Evolutionary conservation across 2,113 vertebrate genomes (phyloP).

Genomic region (Malaclemys terrapin): DNA sequence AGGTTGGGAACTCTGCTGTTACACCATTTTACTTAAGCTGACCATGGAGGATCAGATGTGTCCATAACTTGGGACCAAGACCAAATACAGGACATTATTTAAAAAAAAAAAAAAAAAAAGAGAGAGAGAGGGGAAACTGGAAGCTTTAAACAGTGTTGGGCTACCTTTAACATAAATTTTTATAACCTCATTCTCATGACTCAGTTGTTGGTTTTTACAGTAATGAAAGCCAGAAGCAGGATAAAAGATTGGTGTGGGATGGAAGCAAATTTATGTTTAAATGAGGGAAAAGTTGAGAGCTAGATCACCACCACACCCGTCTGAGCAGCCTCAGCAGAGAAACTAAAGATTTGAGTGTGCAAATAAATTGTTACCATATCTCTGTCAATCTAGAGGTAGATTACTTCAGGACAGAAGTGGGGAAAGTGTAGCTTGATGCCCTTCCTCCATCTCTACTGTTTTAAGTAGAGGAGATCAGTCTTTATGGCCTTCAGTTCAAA

Average conservation of each 20-base stretch:
- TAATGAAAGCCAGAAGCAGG: background rate
- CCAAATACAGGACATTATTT: background rate
- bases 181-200: background rate
- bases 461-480: background rate
- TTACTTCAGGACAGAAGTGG: background rate
- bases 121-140: background rate
- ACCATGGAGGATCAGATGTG: background rate
- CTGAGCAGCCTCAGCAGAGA: background rate
- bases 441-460: background rate
- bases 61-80: background rate
- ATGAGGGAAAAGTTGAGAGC: background rate
- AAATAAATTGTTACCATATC: background rate
- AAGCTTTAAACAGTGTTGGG: background rate
- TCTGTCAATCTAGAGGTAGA: background rate
- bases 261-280: background rate
- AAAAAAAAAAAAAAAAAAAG: background rate
- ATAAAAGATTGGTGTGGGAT: background rate
- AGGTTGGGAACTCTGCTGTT: too few relatives aligned
- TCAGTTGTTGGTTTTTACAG: background rate
- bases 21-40: rapidly evolving
- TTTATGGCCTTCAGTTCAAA: background rate
- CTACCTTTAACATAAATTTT: background rate
- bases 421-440: background rate
- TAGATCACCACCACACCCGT: background rate
- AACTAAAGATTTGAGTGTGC: background rate